phyloP scores from a whole-genome alignment of 92 coral and sea anemone species.

The Actinernus sp. region DNA sequence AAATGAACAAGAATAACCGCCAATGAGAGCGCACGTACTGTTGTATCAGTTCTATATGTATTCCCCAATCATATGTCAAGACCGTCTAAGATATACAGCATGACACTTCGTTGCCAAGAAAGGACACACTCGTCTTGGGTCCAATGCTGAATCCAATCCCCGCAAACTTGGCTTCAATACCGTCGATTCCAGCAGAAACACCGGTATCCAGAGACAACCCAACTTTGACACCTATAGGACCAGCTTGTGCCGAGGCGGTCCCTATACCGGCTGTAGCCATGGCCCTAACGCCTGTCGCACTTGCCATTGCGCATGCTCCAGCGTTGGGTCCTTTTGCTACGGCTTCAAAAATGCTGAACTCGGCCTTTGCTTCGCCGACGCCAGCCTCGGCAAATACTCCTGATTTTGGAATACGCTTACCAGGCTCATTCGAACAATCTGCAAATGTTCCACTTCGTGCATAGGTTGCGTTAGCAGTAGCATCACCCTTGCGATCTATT shows the following conservation, averaged over 20 bases:
- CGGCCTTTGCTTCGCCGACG: constrained; percentile 3
- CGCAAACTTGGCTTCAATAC: constrained; percentile 4
- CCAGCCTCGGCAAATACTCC: constrained; percentile 7
- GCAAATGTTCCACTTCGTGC: background rate
- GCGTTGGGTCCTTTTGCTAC: constrained; percentile 10
- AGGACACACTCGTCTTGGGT: background rate
- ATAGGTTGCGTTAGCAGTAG: background rate
- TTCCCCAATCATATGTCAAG: too few relatives aligned
- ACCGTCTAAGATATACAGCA: too few relatives aligned
- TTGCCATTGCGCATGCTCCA: background rate
- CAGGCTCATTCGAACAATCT: background rate
- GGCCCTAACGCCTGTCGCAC: background rate
- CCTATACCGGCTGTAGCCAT: constrained; percentile 6
- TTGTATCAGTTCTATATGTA: too few relatives aligned
- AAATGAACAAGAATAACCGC: too few relatives aligned
- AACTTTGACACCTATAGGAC: constrained; percentile 7
- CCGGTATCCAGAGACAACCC: constrained; percentile 5
- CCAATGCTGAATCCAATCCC: constrained; percentile 10
- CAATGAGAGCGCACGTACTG: too few relatives aligned
- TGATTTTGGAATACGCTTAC: constrained; percentile 3
- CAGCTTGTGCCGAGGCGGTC: constrained; percentile 5
- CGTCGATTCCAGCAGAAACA: background rate
- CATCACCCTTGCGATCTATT: background rate
- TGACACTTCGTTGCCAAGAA: constrained; percentile 6
- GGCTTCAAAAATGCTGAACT: constrained; percentile 6